Base-by-base conservation (phyloP, 2,888 invertebrate genomes). In the Lasius platythorax region DNA sequence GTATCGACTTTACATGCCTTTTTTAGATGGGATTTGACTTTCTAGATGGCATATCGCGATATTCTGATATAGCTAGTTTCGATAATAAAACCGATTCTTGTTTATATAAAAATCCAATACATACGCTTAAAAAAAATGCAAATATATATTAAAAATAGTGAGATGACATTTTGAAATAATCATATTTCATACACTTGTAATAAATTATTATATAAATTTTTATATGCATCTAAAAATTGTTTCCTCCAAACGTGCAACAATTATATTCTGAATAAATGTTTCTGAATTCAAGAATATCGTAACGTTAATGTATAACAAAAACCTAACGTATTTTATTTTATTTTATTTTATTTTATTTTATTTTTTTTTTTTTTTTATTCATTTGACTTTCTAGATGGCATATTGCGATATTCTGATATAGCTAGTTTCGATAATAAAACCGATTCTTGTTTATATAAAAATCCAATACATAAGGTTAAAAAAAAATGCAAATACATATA, bases 181-280 rank as follows among this genome's bases (percentile, higher is more conserved):
- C 33, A 40, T 58, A 73, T 73, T 40, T 15, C 33, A 40, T 28
- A 74, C 5, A 37, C 56, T 74, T 11, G n/a, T 23, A 12, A 43
- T 74, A 63, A 75, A 63, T 23, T 46, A 63, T 2, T 30, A 6
- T 74, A 74, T 61, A 43, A 74, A n/a, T 37, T 74, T 61, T 43
- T 15, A 63, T 40, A 61, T 28, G 30, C 50, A 4, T 50, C 0
- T 74, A 74, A 12, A 61, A 43, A 30, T 74, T 50, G 12, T 18
- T 50, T 63, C 1, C 43, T 61, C 12, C 33, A 15, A 11, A 3
- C 5, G 12, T 23, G 23, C 2, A 3, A 23, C 4, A 58, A 8
- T 23, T 23, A 1, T 37, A 23, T 23, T 23, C 23, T 23, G 23
- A 23, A 23, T 23, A 23, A 23, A 23, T 23, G 23, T 23, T 23